Evolutionary conservation across 2,888 invertebrate genomes (phyloP), one percentile per base, ranked within the genome.

Genomic region (Limnephilus auricula): DNA sequence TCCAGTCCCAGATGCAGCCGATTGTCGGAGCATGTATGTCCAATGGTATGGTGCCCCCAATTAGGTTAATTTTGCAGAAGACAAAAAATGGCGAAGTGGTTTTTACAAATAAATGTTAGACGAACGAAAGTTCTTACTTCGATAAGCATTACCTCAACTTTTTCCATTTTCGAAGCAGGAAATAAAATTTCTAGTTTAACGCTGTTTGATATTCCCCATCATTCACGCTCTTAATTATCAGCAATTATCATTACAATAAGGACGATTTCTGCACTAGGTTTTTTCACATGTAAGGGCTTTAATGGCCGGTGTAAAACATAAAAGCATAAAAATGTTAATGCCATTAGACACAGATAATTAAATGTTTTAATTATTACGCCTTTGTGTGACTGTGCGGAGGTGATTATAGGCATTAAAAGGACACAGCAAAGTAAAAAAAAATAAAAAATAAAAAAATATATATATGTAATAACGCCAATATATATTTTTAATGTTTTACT

Each of bases 311-410:
- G 86, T 86, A 86, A 32, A 50, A 86, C 65, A 86, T 65, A 65
- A 86, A 86, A 86, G 84, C 86, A 30, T 65, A 86, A 65, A 86
- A 86, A 86, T 86, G 15, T 65, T 15, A 15, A 85, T 25, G 31
- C 86, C 79, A 89, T 89, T 89, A 89, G 89, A 89, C 79, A 89
- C 89, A 89, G 89, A 37, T 89, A 89, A 89, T 89, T 89, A 95
- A 94, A 94, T 95, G 95, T 96, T 96, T 95, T 95, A 95, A 86
- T 86, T 65, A 65, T 65, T 86, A 50, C 86, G 65, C 65, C 86
- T 86, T 86, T 86, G 4, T 86, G 86, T 86, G 40, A 40, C 85
- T 40, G 85, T 45, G 85, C 45, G 65, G 65, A 25, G 65, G 25
- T 9, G 65, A 65, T 65, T 25, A 65, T 25, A n/a, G 1, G 6